Percentiles rank a stretch among this genome's conserved stretches.
phyloP scores from a whole-genome alignment of 2,797 vertebrate species.

The Pachyuromys duprasi region DNA sequence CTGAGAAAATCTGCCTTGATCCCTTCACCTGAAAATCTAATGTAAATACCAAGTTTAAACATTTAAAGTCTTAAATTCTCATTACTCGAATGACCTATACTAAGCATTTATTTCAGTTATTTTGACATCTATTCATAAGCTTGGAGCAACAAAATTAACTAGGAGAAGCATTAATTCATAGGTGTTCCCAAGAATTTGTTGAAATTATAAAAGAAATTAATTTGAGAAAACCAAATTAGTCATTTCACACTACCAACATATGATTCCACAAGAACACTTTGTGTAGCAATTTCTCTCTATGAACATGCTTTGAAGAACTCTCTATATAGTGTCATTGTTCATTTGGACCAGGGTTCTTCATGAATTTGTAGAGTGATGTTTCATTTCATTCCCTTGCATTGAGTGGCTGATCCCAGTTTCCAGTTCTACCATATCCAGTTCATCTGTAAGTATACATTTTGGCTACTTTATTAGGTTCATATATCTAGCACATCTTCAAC shows the following conservation, averaged over 20 bases:
- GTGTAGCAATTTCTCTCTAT: background rate
- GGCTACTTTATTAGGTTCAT: too few species aligned
- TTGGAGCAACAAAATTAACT: constrained; percentile 28
- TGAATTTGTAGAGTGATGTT: constrained; percentile 75
- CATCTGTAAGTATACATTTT: background rate
- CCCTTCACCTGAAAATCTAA: constrained; percentile 35
- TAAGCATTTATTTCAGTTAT: background rate
- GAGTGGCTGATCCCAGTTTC: constrained; percentile 74
- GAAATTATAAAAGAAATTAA: constrained; percentile 35
- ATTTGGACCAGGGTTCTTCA: constrained; percentile 65
- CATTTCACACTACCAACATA: background rate
- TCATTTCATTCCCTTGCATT: constrained; percentile 73
- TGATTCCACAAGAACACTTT: background rate
- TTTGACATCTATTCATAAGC: constrained; percentile 10
- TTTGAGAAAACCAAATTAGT: constrained; percentile 34
- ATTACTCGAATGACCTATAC: background rate
- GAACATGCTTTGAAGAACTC: constrained; percentile 29
- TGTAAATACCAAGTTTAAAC: constrained; percentile 22
- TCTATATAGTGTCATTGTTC: background rate
- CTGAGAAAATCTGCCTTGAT: constrained; percentile 16
- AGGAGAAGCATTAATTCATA: background rate
- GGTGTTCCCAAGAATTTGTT: background rate
- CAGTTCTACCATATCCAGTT: constrained; percentile 70
- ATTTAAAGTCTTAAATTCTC: constrained; percentile 40
- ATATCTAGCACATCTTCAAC: too few species aligned